Evolutionary conservation across 2,888 invertebrate genomes (phyloP).

Genomic region (Philereme transversata): DNA sequence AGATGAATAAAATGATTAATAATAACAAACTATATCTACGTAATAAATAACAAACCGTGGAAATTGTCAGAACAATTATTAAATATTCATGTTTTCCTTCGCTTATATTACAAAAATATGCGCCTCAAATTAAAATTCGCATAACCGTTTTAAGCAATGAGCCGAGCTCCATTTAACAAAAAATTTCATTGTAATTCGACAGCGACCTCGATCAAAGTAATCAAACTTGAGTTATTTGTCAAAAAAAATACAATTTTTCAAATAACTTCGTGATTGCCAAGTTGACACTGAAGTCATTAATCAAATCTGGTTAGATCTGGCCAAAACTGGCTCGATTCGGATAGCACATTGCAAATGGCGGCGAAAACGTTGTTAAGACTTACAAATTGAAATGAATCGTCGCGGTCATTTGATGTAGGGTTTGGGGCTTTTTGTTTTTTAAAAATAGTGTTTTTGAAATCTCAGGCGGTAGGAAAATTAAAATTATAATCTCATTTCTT

Average conservation of each 20-base stretch:
- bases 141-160: too few relatives aligned
- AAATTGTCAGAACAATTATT: too few relatives aligned
- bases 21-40: too few relatives aligned
- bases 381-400: slow-evolving; percentile 22
- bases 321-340: neutral
- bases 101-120: too few relatives aligned
- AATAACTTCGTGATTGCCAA: slow-evolving; percentile 6
- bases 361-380: slow-evolving; percentile 8
- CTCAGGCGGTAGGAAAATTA: neutral
- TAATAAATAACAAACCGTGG: too few relatives aligned
- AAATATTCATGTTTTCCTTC: too few relatives aligned
- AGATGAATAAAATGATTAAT: too few relatives aligned
- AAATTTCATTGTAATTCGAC: too few relatives aligned
- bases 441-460: neutral
- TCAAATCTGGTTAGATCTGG: slow-evolving; percentile 12
- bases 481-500: too few relatives aligned
- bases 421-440: neutral
- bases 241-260: slow-evolving; percentile 6
- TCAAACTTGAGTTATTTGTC: slow-evolving; percentile 16
- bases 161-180: too few relatives aligned
- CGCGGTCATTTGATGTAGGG: neutral
- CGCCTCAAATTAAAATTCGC: too few relatives aligned
- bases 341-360: slow-evolving; percentile 10
- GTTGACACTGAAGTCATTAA: slow-evolving; percentile 15
- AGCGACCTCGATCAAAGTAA: neutral